These are phyloP conservation scores for Xanthorhoe designata DNA, from an alignment of 2,888 invertebrate genomes.

Conservation along the genomic window DNA sequence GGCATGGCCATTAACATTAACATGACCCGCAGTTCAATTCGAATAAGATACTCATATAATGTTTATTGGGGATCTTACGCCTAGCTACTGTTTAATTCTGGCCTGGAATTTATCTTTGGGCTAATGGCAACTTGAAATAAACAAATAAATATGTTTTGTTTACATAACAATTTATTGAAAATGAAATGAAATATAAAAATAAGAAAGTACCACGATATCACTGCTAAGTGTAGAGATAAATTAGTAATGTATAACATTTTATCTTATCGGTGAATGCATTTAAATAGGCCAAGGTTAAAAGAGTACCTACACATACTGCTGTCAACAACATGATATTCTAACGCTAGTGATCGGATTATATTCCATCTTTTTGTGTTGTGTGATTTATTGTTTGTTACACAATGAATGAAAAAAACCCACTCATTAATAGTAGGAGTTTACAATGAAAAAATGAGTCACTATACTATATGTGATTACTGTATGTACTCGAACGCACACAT, in stretches of 20 bases:
- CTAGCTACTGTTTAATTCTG: not conserved
- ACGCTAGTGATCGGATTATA: slow-evolving; percentile 8
- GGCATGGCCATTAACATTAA: no score
- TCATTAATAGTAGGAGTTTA: not conserved
- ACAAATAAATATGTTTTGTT: not conserved
- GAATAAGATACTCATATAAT: no score
- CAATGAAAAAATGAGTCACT: not conserved
- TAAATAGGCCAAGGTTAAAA: slow-evolving; percentile 45
- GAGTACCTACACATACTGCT: slow-evolving; percentile 9
- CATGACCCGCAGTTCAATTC: no score
- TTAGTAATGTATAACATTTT: slow-evolving; percentile 34
- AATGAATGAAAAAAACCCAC: not conserved
- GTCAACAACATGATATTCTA: slow-evolving; percentile 21
- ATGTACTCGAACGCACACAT: no score
- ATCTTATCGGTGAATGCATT: slow-evolving; percentile 46
- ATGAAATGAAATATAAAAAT: slow-evolving; percentile 15
- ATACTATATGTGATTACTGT: no score
- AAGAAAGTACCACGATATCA: slow-evolving; percentile 38
- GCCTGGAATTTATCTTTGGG: not conserved
- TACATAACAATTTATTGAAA: not conserved
- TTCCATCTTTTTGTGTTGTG: slow-evolving; percentile 7
- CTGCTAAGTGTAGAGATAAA: slow-evolving; percentile 33
- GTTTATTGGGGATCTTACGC: not conserved
- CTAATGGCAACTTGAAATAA: not conserved
- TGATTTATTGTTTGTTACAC: slow-evolving; percentile 7